phyloP scores from a whole-genome alignment of 2,113 vertebrate genomes.

The Colius striatus region DNA sequence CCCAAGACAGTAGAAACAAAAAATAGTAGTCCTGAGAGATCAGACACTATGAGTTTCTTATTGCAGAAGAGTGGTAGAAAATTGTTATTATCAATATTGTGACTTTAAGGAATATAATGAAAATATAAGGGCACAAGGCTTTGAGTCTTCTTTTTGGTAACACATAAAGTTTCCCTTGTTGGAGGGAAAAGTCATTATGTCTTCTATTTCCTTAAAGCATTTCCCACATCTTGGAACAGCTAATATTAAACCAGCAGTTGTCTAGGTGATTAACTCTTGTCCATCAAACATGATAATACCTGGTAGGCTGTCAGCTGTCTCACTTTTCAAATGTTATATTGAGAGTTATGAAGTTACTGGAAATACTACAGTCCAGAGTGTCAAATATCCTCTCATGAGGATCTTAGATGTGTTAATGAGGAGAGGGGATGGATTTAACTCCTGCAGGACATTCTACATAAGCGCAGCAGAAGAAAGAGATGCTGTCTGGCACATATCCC shows the following conservation, averaged over 20 bases:
- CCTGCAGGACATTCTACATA: not conserved
- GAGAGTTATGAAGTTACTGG: not conserved
- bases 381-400: not conserved
- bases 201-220: not conserved
- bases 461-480: not conserved
- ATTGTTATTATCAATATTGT: not conserved
- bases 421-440: not conserved
- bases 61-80: rapidly evolving
- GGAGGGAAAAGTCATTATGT: not conserved
- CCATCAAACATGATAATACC: not conserved
- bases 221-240: not conserved
- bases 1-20: not conserved
- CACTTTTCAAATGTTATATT: not conserved
- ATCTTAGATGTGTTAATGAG: not conserved
- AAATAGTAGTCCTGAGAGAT: not conserved
- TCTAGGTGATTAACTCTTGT: not conserved
- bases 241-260: not conserved
- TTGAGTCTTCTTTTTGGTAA: not conserved
- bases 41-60: not conserved
- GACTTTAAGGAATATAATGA: not conserved
- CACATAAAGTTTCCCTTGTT: not conserved
- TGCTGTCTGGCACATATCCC: not conserved
- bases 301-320: not conserved
- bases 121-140: not conserved
- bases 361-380: not conserved